Base-by-base conservation (phyloP, 2,888 invertebrate genomes). In the Pachymerium ferrugineum region DNA sequence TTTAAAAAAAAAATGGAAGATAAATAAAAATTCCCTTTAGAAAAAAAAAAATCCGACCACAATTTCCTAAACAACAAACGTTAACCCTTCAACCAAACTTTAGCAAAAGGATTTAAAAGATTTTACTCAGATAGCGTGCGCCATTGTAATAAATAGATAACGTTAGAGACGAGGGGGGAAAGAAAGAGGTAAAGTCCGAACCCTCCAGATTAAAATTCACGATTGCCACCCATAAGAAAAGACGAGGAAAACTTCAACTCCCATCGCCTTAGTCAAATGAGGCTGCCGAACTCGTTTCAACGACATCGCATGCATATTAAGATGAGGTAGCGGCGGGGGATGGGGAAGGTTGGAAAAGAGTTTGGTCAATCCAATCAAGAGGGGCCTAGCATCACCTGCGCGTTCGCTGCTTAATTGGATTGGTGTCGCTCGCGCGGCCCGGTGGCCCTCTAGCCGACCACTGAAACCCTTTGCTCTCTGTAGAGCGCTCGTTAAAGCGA, bases 281-380 rank as follows among this genome's bases (percentile, higher is more conserved):
- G 62, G 62, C 62, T 8, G 28, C 25, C 62, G 62, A 62, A 62
- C 62, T 62, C 62, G 62, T 62, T 62, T 62, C 62, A 62, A 2
- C 62, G 62, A 62, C 62, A 62, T 62, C 28, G 62, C 28, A 28
- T 62, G 62, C 62, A 62, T 62, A 62, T 62, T 62, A 62, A 62
- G 62, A 62, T 22, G 62, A 25, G 62, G n/a, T n/a, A n/a, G n/a
- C n/a, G 28, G 25, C 12, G 62, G 28, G n/a, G 62, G 28, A 28
- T 10, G 28, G 12, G 62, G 28, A 28, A 62, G 62, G 28, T 62
- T 22, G 28, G 10, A 28, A 28, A 62, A 25, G 62, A 62, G 62
- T 62, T 62, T 62, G 62, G 62, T 62, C 62, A 62, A 62, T 62
- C 62, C 62, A 62, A 62, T 62, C 62, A 62, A 62, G n/a, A n/a